Base-by-base conservation (phyloP, 2,888 invertebrate genomes). In the Clitarchus hookeri region DNA sequence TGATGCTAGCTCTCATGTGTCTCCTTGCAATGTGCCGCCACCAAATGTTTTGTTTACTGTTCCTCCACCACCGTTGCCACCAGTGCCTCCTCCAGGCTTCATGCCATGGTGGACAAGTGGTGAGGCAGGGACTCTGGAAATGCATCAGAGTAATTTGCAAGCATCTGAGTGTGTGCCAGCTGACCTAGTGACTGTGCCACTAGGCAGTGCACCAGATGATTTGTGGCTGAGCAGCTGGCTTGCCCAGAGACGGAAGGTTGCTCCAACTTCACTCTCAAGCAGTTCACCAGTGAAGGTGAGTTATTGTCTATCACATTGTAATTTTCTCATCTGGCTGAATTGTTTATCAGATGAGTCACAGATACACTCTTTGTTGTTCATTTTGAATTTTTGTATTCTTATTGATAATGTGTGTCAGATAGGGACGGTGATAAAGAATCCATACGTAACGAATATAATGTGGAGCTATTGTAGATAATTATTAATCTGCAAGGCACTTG, bases 31-130 rank as follows among this genome's bases (percentile, higher is more conserved):
- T 19, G 53, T 53, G 8, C 53, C 65, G n/a, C 78, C 16, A 4
- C 48, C 4, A 13, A 27, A 84, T 87, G 90, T 88, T 90, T 89
- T 89, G 89, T 90, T 89, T 89, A 89, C 89, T 89, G 89, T 89
- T 90, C 79, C 79, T n/a, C 85, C 80, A n/a, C 65, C 65, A n/a
- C 48, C 79, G 44, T 25, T 19, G 25, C 44, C 84, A 13, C 25
- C 23, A 25, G 54, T 19, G 48, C 44, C 84, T 6, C 25, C 23
- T 19, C 54, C 44, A n/a, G n/a, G 65, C 65, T n/a, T 9, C n/a
- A 23, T 23, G n/a, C 65, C 8, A 19, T 65, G 65, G 65, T 65
- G 65, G 65, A 8, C 65, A n/a, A 19, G 16, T n/a, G 19, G 19
- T 8, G 8, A n/a, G n/a, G 65, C 65, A n/a, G 65, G 65, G 11